Evolutionary conservation across 2,888 invertebrate genomes (phyloP), one percentile per base, ranked within the genome.

Genomic region (Ochropacha duplaris): DNA sequence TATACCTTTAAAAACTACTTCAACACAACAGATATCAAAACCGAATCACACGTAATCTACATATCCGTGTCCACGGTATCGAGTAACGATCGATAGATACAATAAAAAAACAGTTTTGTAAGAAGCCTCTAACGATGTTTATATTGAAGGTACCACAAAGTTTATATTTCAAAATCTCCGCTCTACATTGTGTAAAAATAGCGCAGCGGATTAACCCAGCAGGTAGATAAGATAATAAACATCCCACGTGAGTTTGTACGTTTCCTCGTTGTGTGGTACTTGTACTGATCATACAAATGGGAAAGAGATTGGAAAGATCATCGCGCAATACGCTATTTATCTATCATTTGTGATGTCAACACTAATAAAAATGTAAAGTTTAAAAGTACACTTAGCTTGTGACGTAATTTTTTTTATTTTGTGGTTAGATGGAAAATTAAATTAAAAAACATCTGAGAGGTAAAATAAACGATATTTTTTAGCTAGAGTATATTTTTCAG

Each of bases 171-270:
- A 79, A 82, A 84, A 87, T 77, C 71, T 74, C 66, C 78, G 81
- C 60, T 78, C 80, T 74, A 81, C 71, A 78, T 81, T 78, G 78
- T 80, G 69, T 83, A 79, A 84, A 87, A 86, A 88, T 87, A 88
- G 85, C 83, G 76, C 83, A 81, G 68, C 69, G 77, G 80, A 83
- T 85, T 83, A 44, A 83, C 76, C 82, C 71, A 79, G 76, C 80
- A 77, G 75, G 73, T 78, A 83, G 87, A 90, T 89, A 87, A 89
- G 86, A 90, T 90, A 89, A 83, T 82, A 84, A 81, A 84, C 86
- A 81, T 76, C 84, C 83, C 83, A 89, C 87, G 83, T 86, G 85
- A 69, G 65, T 58, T 60, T 60, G 57, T 59, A 39, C 65, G 56
- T 60, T 60, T 28, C 60, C 59, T 58, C 54, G 59, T 55, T 62